Percentiles rank a stretch among this genome's conserved stretches.
These are phyloP conservation scores for Helostoma temminkii DNA, from an alignment of 2,797 vertebrate genomes.

Conservation along the genomic window DNA sequence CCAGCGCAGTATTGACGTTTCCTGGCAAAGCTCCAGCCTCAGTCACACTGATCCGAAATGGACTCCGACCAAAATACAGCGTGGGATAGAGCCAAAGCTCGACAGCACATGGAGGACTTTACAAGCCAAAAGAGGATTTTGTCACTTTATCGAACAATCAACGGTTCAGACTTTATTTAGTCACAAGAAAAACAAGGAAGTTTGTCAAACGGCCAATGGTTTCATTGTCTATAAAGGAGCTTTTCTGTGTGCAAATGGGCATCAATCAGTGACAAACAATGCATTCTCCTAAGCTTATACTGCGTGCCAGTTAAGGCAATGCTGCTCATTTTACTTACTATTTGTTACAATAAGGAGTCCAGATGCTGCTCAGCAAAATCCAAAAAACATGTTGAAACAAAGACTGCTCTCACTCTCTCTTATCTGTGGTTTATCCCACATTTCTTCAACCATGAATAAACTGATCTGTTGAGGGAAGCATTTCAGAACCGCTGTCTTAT, in stretches of 20 bases:
- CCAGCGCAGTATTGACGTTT: conserved; percentile 47
- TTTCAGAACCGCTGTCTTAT: conserved; percentile 42
- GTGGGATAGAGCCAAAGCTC: conserved; percentile 40
- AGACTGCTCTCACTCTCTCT: conserved; percentile 12
- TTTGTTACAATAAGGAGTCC: neutral
- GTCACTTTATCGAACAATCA: conserved; percentile 39
- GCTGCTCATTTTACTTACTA: conserved; percentile 6
- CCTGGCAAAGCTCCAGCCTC: conserved; percentile 59
- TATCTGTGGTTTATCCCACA: conserved; percentile 22
- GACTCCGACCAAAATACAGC: conserved; percentile 35
- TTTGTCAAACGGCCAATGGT: conserved; percentile 14
- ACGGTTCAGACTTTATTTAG: conserved; percentile 24
- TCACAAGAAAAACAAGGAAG: conserved; percentile 25
- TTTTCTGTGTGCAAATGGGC: conserved; percentile 19
- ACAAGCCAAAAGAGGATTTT: conserved; percentile 43
- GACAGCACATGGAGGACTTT: conserved; percentile 25
- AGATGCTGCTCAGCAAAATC: neutral
- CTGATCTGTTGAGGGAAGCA: conserved; percentile 2
- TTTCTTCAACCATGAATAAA: conserved; percentile 27
- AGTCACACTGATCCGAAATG: conserved; percentile 40
- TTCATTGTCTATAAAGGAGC: conserved; percentile 23
- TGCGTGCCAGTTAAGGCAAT: conserved; percentile 7
- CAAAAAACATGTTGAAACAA: conserved; percentile 23
- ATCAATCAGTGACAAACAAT: conserved; percentile 26
- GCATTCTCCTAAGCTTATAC: neutral